These are phyloP conservation scores for Cosmorhoe ocellata DNA, from an alignment of 2,888 invertebrate genomes.

Conservation along the genomic window DNA sequence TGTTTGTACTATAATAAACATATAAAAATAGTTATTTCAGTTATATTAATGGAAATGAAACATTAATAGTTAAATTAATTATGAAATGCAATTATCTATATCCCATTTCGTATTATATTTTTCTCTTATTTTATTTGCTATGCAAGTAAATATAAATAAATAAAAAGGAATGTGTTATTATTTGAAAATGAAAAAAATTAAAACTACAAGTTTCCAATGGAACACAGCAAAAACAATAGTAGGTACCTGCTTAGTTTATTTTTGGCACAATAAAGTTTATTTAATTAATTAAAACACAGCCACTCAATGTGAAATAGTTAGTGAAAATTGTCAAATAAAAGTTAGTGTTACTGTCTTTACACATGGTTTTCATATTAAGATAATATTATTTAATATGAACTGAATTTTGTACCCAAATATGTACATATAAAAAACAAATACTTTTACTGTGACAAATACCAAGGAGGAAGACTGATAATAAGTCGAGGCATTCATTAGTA, in stretches of 20 bases:
- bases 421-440: too few relatives aligned
- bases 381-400: too few relatives aligned
- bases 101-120: not conserved
- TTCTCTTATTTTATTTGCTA: not conserved
- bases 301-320: conserved; percentile 17
- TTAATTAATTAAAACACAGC: conserved; percentile 36
- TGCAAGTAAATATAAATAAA: conserved; percentile 9
- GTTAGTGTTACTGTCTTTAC: too few relatives aligned
- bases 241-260: conserved; percentile 8
- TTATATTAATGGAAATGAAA: too few relatives aligned
- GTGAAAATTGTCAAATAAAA: conserved; percentile 3
- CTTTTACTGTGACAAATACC: not conserved
- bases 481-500: conserved; percentile 18
- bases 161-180: conserved; percentile 34
- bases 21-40: too few relatives aligned
- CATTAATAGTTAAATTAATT: too few relatives aligned
- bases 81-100: conserved; percentile 2
- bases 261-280: conserved; percentile 36
- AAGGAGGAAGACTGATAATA: conserved; percentile 15
- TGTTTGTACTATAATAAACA: too few relatives aligned
- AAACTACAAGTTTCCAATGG: conserved; percentile 21
- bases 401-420: too few relatives aligned
- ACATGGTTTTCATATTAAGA: too few relatives aligned
- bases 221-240: conserved; percentile 8
- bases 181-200: conserved; percentile 15